Conservation (phyloP, 2,113 vertebrate genomes). For the Mellivora capensis region DNA sequence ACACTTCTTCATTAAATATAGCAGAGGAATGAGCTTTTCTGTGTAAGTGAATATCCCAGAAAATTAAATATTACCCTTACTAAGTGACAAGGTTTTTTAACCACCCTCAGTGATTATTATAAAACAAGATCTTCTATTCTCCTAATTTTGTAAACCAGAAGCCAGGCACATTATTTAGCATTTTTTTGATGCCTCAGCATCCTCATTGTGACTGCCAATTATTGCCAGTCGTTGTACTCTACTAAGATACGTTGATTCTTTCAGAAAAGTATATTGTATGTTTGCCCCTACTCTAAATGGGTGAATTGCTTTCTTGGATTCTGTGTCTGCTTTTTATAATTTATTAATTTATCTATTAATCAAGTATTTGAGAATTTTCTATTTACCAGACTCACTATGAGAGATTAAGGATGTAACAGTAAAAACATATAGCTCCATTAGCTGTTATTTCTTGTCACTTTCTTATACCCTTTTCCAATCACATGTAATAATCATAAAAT, state of each 20-base stretch:
- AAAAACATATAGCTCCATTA: neutral
- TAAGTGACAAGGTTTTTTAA: constrained; percentile 1
- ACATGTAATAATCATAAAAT: neutral
- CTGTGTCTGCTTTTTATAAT: neutral
- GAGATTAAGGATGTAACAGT: neutral
- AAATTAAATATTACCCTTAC: neutral
- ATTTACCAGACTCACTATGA: neutral
- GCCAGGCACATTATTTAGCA: neutral
- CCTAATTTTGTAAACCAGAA: constrained; percentile 21
- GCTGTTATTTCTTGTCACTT: neutral
- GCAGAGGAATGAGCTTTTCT: neutral
- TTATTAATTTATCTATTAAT: neutral
- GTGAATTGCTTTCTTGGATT: neutral
- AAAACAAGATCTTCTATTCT: neutral
- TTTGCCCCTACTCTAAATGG: neutral
- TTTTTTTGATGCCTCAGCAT: neutral
- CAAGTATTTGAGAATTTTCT: constrained; percentile 11
- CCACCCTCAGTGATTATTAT: neutral
- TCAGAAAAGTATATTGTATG: neutral
- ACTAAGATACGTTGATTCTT: neutral
- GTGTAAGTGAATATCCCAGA: neutral
- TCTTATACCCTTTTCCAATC: neutral
- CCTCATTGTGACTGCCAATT: neutral
- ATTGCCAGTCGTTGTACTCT: neutral
- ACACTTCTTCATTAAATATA: neutral